A percentile compares a stretch with the other conserved stretches of the same genome.
phyloP scores from a whole-genome alignment of 2,888 invertebrate species.

The Conomelus anceps region DNA sequence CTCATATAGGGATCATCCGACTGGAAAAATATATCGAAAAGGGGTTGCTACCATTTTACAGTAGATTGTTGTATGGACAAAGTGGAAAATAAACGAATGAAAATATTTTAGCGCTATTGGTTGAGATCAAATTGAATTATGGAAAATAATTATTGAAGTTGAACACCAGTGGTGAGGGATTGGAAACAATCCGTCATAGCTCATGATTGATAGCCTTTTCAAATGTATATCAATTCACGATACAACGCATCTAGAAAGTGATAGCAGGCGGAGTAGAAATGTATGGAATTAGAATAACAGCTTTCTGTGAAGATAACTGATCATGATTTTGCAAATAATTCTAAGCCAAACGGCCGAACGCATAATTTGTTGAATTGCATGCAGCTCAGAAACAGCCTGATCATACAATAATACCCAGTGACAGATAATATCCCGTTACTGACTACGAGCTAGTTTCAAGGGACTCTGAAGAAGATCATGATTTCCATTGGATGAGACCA shows the following conservation, averaged over 20 bases:
- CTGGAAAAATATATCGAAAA: no score
- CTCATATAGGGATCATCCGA: no score
- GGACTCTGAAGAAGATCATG: neutral
- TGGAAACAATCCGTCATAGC: no score
- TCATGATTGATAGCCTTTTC: neutral
- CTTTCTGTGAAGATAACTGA: neutral
- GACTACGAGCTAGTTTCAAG: neutral
- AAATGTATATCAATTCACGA: no score
- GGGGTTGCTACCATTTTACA: no score
- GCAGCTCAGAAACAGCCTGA: neutral
- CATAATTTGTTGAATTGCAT: neutral
- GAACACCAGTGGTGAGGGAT: no score
- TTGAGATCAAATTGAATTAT: no score
- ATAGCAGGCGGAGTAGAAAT: neutral
- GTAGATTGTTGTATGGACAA: no score
- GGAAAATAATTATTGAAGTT: no score
- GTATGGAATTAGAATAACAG: neutral
- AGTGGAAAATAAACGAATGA: no score
- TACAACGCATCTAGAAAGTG: neutral
- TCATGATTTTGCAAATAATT: neutral
- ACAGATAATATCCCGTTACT: neutral
- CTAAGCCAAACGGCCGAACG: neutral
- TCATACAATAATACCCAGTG: neutral
- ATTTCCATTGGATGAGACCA: neutral
- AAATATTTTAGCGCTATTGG: no score